Evolutionary conservation across 2,888 invertebrate species (phyloP).

Genomic region (Morpho achilles): DNA sequence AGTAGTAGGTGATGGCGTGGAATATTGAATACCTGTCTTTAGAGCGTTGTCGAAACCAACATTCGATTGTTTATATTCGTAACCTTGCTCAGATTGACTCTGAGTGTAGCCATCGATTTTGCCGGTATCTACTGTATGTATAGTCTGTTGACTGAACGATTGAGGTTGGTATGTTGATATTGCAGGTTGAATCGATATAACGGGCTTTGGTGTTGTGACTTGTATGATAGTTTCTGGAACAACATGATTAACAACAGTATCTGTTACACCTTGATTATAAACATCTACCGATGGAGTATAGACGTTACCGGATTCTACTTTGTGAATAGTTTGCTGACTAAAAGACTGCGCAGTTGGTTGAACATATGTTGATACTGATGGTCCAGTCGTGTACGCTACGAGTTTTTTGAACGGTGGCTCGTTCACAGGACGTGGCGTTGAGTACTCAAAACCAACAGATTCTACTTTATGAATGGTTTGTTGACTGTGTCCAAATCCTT

Average conservation of each 20-base stretch:
- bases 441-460: slow-evolving; percentile 51
- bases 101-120: slow-evolving; percentile 46
- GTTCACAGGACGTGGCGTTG: slow-evolving; percentile 50
- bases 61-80: slow-evolving; percentile 44
- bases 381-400: slow-evolving; percentile 66
- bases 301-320: slow-evolving; percentile 37
- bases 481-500: slow-evolving; percentile 53
- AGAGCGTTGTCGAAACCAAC: slow-evolving; percentile 28
- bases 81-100: slow-evolving; percentile 37
- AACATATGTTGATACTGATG: slow-evolving; percentile 39
- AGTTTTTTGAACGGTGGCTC: slow-evolving; percentile 64
- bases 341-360: slow-evolving; percentile 41
- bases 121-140: slow-evolving; percentile 51
- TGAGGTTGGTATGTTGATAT: slow-evolving; percentile 57
- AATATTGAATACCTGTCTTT: slow-evolving; percentile 22
- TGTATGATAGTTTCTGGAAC: slow-evolving; percentile 31
- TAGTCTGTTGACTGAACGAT: slow-evolving; percentile 50
- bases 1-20: slow-evolving; percentile 29
- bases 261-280: slow-evolving; percentile 22
- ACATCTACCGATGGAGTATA: slow-evolving; percentile 37
- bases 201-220: slow-evolving; percentile 45
- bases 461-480: slow-evolving; percentile 55
- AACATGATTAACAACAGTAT: slow-evolving; percentile 26
- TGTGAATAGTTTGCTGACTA: slow-evolving; percentile 47
- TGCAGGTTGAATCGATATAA: slow-evolving; percentile 39